These are phyloP conservation scores for Scaptomyza caliginosa DNA, from an alignment of 2,888 invertebrate species.

Conservation along the genomic window DNA sequence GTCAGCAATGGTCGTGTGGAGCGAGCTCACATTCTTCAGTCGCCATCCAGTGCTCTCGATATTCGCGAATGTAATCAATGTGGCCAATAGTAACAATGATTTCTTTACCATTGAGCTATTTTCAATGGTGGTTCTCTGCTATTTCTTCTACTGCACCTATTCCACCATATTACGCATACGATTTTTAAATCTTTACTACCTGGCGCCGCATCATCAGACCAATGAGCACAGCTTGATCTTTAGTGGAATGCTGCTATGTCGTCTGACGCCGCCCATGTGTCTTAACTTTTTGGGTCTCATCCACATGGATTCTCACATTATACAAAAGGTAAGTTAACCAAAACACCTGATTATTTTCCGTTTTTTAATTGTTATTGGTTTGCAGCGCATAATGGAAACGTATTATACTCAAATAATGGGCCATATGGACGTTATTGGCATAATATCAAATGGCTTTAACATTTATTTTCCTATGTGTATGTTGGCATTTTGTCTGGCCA, in stretches of 20 bases:
- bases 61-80: conserved; percentile 96
- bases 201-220: conserved; percentile 98
- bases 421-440: conserved; percentile 98
- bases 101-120: conserved; percentile 97
- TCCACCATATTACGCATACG: conserved; percentile 98
- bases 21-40: conserved; percentile 99
- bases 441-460: conserved; percentile 99
- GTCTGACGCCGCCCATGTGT: conserved; percentile 98
- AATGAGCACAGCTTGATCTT: conserved; percentile 99
- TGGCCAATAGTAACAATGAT: conserved; percentile 92
- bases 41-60: conserved; percentile 96
- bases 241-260: conserved; percentile 98
- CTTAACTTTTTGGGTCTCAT: conserved; percentile 98
- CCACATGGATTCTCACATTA: conserved; percentile 98
- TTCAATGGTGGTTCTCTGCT: conserved; percentile 95
- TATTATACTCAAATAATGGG: conserved; percentile 99
- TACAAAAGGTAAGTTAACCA: conserved; percentile 85
- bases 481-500: conserved; percentile 95
- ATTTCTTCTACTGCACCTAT: conserved; percentile 98
- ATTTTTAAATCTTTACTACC: conserved; percentile 97
- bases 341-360: background rate
- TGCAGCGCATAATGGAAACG: conserved; percentile 90
- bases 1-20: conserved; percentile 98
- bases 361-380: background rate
- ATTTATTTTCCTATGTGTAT: conserved; percentile 99